Percentiles rank a stretch among this genome's conserved stretches.
These are phyloP conservation scores for Gnatocerus cornutus DNA, from an alignment of 2,888 invertebrate genomes.

Conservation along the genomic window DNA sequence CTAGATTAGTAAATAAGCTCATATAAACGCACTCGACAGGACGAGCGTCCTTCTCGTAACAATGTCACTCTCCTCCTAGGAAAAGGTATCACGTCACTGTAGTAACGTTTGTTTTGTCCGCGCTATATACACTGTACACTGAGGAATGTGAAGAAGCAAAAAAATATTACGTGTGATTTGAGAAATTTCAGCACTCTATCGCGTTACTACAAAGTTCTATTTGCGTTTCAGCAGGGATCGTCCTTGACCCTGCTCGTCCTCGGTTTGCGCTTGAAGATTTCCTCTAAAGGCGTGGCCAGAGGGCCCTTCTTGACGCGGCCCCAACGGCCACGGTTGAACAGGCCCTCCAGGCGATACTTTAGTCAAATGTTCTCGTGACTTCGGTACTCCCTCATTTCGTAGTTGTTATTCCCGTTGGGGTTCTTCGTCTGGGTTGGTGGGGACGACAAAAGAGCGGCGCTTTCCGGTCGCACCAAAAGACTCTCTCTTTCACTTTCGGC, in stretches of 20 bases:
- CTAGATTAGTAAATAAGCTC: slow-evolving; percentile 75
- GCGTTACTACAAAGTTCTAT: slow-evolving; percentile 65
- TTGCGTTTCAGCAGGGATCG: slow-evolving; percentile 64
- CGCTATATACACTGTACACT: slow-evolving; percentile 49
- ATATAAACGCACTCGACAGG: slow-evolving; percentile 74
- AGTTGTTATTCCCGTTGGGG: slow-evolving; percentile 85
- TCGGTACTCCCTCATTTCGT: slow-evolving; percentile 85
- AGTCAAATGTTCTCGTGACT: slow-evolving; percentile 78
- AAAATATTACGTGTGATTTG: slow-evolving; percentile 34
- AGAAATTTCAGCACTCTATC: slow-evolving; percentile 50
- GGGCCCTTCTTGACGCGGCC: slow-evolving; percentile 71
- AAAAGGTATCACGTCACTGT: slow-evolving; percentile 25
- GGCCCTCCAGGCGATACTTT: slow-evolving; percentile 84
- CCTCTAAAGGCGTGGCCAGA: slow-evolving; percentile 71
- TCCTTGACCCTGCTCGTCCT: slow-evolving; percentile 65
- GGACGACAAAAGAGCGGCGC: slow-evolving; percentile 69
- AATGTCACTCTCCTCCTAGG: slow-evolving; percentile 20
- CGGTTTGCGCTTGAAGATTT: slow-evolving; percentile 70
- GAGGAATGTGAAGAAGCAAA: slow-evolving; percentile 38
- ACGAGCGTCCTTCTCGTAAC: slow-evolving; percentile 50
- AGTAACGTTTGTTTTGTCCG: not conserved
- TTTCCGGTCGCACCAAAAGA: slow-evolving; percentile 74
- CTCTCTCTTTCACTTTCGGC: slow-evolving; percentile 77
- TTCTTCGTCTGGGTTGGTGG: slow-evolving; percentile 72
- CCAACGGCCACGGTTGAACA: slow-evolving; percentile 75